Evolutionary conservation across 2,888 invertebrate genomes (phyloP), one percentile per base, ranked within the genome.

Genomic region (Griposia aprilina): DNA sequence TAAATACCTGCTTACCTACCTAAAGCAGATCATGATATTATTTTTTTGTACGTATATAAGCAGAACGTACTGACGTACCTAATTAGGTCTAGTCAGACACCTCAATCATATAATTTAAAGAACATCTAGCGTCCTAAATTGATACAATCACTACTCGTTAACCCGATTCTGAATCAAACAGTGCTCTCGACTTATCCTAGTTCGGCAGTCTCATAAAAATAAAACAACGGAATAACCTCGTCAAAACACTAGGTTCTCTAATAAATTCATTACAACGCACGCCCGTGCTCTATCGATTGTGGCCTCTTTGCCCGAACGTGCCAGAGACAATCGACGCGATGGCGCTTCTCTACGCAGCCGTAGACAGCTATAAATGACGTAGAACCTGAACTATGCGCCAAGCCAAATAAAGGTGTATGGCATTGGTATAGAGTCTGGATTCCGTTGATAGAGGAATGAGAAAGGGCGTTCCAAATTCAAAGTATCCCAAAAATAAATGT

Each of bases 231-330:
- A 55, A 73, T 74, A 65, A 73, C 57, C 90, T 86, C 87, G 89
- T 89, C 90, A 92, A 91, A 93, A 90, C 90, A 91, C 90, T 94
- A 93, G 85, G 93, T 94, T 93, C 93, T 90, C 91, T 96, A 96
- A 96, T 96, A 96, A 96, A 96, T 96, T 96, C 96, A 96, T 96
- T 96, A 96, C 95, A 94, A 95, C 96, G 96, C 96, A 95, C 96
- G 95, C 95, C 93, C 96, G 96, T 96, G 96, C 96, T 94, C 95
- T 96, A 96, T 96, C 96, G 96, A 96, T 96, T 96, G 96, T 95
- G 95, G 95, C 94, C 95, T 95, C 95, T 95, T 95, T 93, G 93
- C 93, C 90, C 95, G 96, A 95, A 96, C 96, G 96, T 96, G 96
- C 96, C 96, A 92, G 93, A 96, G 95, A 96, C 96, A 96, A 96